Conservation (phyloP, 1,140 invertebrate genomes). For the Psilanteris sp. region DNA sequence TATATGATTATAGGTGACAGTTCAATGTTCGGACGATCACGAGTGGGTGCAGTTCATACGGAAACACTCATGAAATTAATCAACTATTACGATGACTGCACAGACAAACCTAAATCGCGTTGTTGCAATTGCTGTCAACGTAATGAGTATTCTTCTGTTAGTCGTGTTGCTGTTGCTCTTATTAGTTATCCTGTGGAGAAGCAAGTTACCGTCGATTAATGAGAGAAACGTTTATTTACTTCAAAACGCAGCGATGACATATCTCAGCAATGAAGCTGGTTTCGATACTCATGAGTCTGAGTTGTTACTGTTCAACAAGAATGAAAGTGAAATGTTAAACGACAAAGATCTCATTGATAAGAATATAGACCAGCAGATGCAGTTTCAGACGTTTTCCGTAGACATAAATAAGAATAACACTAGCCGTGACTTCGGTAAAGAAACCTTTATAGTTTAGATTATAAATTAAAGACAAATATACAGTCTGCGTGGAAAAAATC, state of each 20-base stretch:
- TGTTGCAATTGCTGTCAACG: slow-evolving; percentile 49
- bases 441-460: no score
- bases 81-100: slow-evolving; percentile 54
- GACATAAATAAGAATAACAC: slow-evolving; percentile 13
- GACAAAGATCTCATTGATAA: slow-evolving; percentile 45
- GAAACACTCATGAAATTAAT: slow-evolving; percentile 61
- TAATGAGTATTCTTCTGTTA: slow-evolving; percentile 56
- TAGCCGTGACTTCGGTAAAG: slow-evolving; percentile 6
- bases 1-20: slow-evolving; percentile 53
- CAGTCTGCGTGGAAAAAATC: no score
- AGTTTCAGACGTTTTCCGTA: background rate
- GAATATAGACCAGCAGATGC: slow-evolving; percentile 1
- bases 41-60: slow-evolving; percentile 38
- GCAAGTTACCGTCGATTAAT: slow-evolving; percentile 55
- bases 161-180: slow-evolving; percentile 53
- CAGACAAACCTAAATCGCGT: slow-evolving; percentile 53
- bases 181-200: slow-evolving; percentile 59
- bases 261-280: slow-evolving; percentile 22
- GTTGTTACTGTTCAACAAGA: slow-evolving; percentile 35
- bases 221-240: slow-evolving; percentile 52
- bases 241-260: slow-evolving; percentile 35
- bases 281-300: slow-evolving; percentile 32
- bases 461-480: no score
- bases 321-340: slow-evolving; percentile 47
- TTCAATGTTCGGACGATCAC: slow-evolving; percentile 44